Conservation (phyloP, 2,113 vertebrate species). For the Calonectris borealis region DNA sequence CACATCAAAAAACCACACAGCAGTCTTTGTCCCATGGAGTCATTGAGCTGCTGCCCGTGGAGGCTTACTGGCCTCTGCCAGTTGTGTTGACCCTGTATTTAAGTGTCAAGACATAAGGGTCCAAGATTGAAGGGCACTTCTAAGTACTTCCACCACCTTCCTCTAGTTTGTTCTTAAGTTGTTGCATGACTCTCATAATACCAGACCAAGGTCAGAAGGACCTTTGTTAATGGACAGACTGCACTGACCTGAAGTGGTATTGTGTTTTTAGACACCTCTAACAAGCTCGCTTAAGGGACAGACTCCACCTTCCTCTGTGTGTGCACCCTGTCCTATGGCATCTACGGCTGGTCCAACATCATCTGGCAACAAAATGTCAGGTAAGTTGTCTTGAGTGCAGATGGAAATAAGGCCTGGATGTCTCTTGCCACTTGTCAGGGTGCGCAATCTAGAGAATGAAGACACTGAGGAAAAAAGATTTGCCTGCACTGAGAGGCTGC, state of each 20-base stretch:
- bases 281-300: slow-evolving; percentile 52
- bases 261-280: slow-evolving; percentile 60
- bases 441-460: not conserved
- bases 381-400: slow-evolving; percentile 36
- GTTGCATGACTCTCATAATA: not conserved
- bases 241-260: not conserved
- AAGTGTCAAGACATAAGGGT: not conserved
- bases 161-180: not conserved
- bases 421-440: not conserved
- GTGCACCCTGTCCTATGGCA: not conserved
- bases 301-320: slow-evolving; percentile 3
- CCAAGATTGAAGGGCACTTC: not conserved
- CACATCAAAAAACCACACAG: not conserved
- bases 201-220: not conserved
- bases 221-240: not conserved
- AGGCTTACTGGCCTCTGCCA: not conserved
- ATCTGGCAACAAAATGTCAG: slow-evolving; percentile 62
- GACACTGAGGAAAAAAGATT: not conserved
- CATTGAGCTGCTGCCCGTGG: not conserved
- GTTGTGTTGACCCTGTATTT: not conserved
- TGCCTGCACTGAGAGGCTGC: not conserved
- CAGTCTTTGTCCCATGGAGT: not conserved
- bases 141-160: not conserved
- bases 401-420: not conserved
- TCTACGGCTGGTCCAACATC: slow-evolving; percentile 10